Evolutionary conservation across 2,888 invertebrate genomes (phyloP).

Genomic region (Andrena flavipes): DNA sequence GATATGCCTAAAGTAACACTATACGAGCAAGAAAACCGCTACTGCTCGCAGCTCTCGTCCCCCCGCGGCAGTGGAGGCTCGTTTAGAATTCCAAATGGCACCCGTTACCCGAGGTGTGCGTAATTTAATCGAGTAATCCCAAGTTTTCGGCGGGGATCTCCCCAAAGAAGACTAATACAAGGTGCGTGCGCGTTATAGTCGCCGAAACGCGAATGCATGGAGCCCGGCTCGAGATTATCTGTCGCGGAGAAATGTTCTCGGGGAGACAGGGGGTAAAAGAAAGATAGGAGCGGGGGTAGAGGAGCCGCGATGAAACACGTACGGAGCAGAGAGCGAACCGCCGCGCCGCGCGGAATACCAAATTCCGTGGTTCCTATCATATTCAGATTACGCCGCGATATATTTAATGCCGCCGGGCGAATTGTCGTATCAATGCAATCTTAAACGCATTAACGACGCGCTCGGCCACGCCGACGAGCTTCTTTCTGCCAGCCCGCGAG

Average conservation of each 20-base stretch:
- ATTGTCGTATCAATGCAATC: constrained; percentile 39
- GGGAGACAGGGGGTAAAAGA: background rate
- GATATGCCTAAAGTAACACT: no score
- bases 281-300: background rate
- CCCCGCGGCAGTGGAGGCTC: background rate
- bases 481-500: background rate
- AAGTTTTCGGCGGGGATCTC: constrained; percentile 14
- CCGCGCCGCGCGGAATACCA: constrained; percentile 40
- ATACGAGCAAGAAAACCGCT: no score
- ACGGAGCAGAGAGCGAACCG: constrained; percentile 20
- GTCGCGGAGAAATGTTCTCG: constrained; percentile 1
- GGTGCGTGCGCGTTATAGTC: background rate
- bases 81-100: background rate
- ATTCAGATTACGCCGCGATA: constrained; percentile 45
- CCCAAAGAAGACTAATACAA: background rate
- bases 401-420: constrained; percentile 36
- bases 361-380: constrained; percentile 42
- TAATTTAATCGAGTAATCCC: constrained; percentile 13
- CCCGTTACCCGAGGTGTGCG: background rate
- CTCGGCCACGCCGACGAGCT: background rate
- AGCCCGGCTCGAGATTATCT: constrained; percentile 23
- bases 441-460: constrained; percentile 13
- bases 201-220: constrained; percentile 18
- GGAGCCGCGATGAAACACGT: constrained; percentile 37
- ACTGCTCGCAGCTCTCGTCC: background rate